Evolutionary conservation across 2,113 vertebrate genomes (phyloP).

Genomic region (Rattus rattus): DNA sequence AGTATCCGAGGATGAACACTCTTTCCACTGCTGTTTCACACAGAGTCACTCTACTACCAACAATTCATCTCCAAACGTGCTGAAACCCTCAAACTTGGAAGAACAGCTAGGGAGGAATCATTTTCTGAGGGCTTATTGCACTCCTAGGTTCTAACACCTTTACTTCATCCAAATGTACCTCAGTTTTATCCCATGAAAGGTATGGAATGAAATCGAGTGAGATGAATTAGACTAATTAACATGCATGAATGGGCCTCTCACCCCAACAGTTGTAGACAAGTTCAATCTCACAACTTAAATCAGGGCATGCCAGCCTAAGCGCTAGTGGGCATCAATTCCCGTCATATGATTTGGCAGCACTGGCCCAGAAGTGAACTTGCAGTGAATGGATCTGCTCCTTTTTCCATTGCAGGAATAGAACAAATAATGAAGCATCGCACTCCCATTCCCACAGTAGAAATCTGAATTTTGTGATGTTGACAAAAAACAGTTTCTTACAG

Average conservation of each 20-base stretch:
- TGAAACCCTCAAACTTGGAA: neutral
- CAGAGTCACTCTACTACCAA: neutral
- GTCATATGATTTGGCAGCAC: constrained; percentile 89
- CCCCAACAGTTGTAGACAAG: constrained; percentile 87
- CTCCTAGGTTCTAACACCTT: constrained; percentile 73
- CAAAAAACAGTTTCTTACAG: constrained; percentile 6
- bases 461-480: constrained; percentile 62
- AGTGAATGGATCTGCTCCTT: constrained; percentile 82
- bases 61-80: neutral
- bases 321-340: constrained; percentile 88
- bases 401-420: constrained; percentile 75
- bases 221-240: constrained; percentile 89
- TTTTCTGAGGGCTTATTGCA: constrained; percentile 66
- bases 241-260: constrained; percentile 87
- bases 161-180: constrained; percentile 84
- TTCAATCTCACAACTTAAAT: constrained; percentile 89
- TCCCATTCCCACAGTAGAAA: neutral
- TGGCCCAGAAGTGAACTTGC: constrained; percentile 90
- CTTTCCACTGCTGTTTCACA: neutral
- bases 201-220: constrained; percentile 87
- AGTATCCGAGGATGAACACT: neutral
- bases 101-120: constrained; percentile 61
- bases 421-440: constrained; percentile 15
- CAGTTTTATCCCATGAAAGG: constrained; percentile 83
- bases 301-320: constrained; percentile 86